Conservation (phyloP, 1,140 invertebrate species). For the Trachelipus rathkii region DNA sequence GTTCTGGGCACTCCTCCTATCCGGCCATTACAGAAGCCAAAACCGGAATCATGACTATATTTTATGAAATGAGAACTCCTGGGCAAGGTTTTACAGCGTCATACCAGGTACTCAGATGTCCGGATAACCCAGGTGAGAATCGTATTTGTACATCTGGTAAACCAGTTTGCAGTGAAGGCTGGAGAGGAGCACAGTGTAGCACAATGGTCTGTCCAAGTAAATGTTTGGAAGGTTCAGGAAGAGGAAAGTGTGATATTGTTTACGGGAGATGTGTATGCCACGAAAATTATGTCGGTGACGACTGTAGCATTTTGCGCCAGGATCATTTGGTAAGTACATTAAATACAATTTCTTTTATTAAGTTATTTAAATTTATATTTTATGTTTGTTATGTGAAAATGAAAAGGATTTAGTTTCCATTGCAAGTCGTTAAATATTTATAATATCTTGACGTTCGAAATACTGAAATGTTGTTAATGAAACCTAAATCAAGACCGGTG, state of each 20-base stretch:
- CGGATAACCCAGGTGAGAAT: constrained; percentile 62
- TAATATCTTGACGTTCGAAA: no score
- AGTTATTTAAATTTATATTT: no score
- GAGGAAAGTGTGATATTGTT: constrained; percentile 66
- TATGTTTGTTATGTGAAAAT: no score
- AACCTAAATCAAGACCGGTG: no score
- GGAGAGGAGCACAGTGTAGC: constrained; percentile 32
- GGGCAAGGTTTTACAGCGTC: constrained; percentile 83
- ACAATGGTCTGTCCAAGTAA: constrained; percentile 70
- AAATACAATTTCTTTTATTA: background rate
- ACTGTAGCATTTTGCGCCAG: constrained; percentile 30
- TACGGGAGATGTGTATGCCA: constrained; percentile 38
- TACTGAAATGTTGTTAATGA: no score
- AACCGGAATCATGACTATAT: constrained; percentile 52
- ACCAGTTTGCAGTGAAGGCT: constrained; percentile 32
- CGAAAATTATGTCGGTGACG: constrained; percentile 34
- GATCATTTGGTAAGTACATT: constrained; percentile 34
- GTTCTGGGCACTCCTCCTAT: constrained; percentile 52
- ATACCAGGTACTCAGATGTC: constrained; percentile 72
- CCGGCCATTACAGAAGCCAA: constrained; percentile 49
- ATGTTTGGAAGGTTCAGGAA: constrained; percentile 64
- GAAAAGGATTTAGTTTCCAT: no score
- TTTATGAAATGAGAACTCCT: constrained; percentile 57
- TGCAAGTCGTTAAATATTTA: no score
- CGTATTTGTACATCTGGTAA: constrained; percentile 60